A percentile compares a stretch with the other conserved stretches of the same genome.
Evolutionary conservation across 2,797 vertebrate genomes (phyloP).

Genomic region (Otus scops): DNA sequence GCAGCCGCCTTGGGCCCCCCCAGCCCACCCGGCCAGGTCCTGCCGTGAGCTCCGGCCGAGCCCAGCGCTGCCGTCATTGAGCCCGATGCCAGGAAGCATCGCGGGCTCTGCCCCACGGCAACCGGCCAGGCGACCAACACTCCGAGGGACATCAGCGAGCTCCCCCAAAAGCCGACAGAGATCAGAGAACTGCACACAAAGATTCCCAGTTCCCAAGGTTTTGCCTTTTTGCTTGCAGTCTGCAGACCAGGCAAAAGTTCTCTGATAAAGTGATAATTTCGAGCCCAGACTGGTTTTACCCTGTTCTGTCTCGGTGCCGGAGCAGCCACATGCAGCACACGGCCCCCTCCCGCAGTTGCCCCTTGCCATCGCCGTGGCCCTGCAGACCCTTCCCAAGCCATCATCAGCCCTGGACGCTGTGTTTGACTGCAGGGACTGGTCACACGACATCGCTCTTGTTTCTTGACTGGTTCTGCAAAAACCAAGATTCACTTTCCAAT

Average conservation of each 20-base stretch:
- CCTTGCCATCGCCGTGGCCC: background rate
- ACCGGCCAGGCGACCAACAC: background rate
- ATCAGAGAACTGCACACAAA: background rate
- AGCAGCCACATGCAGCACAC: accelerated
- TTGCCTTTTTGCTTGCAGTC: background rate
- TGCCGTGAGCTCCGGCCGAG: too few species aligned
- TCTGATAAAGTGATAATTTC: background rate
- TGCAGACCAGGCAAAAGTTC: background rate
- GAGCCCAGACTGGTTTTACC: background rate
- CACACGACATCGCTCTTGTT: accelerated
- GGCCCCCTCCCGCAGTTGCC: background rate
- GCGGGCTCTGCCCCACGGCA: background rate
- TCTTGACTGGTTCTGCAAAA: background rate
- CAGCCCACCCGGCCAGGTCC: too few species aligned
- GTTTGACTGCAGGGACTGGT: background rate
- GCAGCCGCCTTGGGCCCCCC: too few species aligned
- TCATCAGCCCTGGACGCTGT: accelerated
- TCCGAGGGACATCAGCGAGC: background rate
- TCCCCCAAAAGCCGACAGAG: too few species aligned
- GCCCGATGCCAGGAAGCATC: background rate
- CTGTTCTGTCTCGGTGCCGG: background rate
- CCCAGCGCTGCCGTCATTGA: too few species aligned
- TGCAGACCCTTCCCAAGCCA: background rate
- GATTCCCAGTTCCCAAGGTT: background rate
- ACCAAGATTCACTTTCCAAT: background rate